Conservation (phyloP, 2,113 vertebrate genomes). For the Peromyscus leucopus region DNA sequence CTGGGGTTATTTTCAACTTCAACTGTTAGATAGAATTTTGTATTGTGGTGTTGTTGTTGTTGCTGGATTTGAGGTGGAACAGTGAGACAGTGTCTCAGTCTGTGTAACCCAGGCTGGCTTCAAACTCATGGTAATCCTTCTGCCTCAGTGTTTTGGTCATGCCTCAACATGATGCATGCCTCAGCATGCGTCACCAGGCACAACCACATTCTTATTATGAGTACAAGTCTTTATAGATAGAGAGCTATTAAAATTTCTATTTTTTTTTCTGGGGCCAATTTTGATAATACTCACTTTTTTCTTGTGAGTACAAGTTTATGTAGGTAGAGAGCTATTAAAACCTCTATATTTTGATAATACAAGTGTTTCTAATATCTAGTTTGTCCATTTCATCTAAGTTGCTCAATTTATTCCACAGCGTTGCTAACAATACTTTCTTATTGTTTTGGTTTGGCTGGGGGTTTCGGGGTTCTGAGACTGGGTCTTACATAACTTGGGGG, state of each 20-base stretch:
- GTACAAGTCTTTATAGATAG: background rate
- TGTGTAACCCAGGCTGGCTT: background rate
- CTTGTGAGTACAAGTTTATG: background rate
- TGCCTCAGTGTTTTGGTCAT: background rate
- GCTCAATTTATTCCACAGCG: background rate
- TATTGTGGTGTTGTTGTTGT: background rate
- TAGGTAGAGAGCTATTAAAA: constrained; percentile 17
- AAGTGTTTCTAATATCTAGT: constrained; percentile 24
- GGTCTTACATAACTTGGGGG: background rate
- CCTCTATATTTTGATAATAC: constrained; percentile 43
- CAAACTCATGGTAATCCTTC: background rate
- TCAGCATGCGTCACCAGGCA: background rate
- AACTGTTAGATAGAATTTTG: constrained; percentile 6
- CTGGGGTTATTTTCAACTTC: constrained; percentile 31
- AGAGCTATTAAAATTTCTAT: constrained; percentile 50
- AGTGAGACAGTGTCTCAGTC: background rate
- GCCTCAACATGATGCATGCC: background rate
- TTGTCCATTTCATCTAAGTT: constrained; percentile 45
- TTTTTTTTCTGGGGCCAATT: constrained; percentile 42
- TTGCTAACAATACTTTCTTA: background rate
- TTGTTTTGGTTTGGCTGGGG: background rate
- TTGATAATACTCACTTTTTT: background rate
- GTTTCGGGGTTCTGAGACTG: background rate
- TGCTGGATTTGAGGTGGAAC: background rate
- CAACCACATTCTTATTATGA: background rate